Evolutionary conservation across 2,888 invertebrate species (phyloP).

Genomic region (Prosopocoilus inquinatus): DNA sequence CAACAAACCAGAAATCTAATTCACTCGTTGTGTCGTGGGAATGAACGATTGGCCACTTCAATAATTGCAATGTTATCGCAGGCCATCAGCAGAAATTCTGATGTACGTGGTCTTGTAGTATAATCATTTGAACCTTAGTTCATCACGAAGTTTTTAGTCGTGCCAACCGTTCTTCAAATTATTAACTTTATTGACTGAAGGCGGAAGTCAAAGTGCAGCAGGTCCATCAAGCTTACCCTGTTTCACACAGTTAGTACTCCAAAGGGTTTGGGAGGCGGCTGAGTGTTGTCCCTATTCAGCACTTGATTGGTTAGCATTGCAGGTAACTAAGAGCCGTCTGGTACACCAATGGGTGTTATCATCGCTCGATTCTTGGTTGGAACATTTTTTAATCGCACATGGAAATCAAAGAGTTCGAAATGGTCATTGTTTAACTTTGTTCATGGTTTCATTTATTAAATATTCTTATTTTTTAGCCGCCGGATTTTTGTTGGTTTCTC

Average conservation of each 20-base stretch:
- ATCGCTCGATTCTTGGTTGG: constrained; percentile 89
- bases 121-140: constrained; percentile 19
- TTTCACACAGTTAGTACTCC: constrained; percentile 85
- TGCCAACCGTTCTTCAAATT: constrained; percentile 92
- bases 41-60: constrained; percentile 83
- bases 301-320: constrained; percentile 85
- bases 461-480: constrained; percentile 63
- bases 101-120: constrained; percentile 55
- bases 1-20: constrained; percentile 89
- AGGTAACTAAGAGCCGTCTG: constrained; percentile 83
- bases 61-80: constrained; percentile 89
- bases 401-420: constrained; percentile 83
- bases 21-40: constrained; percentile 88
- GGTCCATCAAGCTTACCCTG: constrained; percentile 78
- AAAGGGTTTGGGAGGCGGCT: constrained; percentile 86
- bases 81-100: constrained; percentile 86
- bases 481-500: constrained; percentile 81
- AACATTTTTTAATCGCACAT: constrained; percentile 82
- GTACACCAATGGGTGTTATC: constrained; percentile 91
- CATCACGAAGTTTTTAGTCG: constrained; percentile 52
- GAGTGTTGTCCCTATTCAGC: constrained; percentile 90
- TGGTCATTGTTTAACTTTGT: constrained; percentile 52
- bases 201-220: constrained; percentile 41
- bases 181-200: constrained; percentile 83
- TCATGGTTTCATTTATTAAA: background rate